Base-by-base conservation (phyloP, 1,140 invertebrate species). In the Sminthurides bifidus region DNA sequence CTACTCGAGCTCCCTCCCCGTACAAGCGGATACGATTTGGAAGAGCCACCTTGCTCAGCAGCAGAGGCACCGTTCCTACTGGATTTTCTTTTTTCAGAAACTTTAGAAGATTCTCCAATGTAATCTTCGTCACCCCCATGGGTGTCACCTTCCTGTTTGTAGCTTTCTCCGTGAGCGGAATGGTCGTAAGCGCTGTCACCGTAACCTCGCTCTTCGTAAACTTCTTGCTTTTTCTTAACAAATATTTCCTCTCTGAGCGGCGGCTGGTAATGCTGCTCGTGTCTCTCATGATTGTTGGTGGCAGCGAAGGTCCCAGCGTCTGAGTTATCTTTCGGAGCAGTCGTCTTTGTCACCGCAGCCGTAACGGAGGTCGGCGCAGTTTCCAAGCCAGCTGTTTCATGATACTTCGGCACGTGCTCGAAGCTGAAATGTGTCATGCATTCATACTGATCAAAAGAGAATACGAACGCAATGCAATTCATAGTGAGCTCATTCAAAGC, bases 191-290 rank as follows among this genome's bases (percentile, higher is more conserved):
- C 48, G 12, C 48, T 19, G 37, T 63, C 61, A 2, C 24, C 24
- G 40, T 59, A 63, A 1, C 61, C 61, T 27, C 58, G 54, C 45
- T 63, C 61, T 54, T 63, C 61, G 24, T 63, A 63, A 17, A 63
- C 61, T 54, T 63, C 61, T 19, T 63, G 61, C 27, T 63, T 63
- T 33, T 59, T 54, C 21, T 59, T 45, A 12, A 35, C 27, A 17
- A 31, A n/a, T 12, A 63, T 43, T 63, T 63, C 61, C 46, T 63
- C 61, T 14, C 12, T 40, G 1, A 63, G 54, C 6, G 38, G 33
- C 6, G 61, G 61, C 26, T 38, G 4, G 19, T 43, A 40, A 12
- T 40, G 29, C 19, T 51, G 12, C 14, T 45, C 14, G 6, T 27
- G 8, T 5, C n/a, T 17, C 10, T 41, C 29, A 37, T 50, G 17